These are phyloP conservation scores for Parascotia fuliginaria DNA, from an alignment of 2,888 invertebrate species.

Conservation along the genomic window DNA sequence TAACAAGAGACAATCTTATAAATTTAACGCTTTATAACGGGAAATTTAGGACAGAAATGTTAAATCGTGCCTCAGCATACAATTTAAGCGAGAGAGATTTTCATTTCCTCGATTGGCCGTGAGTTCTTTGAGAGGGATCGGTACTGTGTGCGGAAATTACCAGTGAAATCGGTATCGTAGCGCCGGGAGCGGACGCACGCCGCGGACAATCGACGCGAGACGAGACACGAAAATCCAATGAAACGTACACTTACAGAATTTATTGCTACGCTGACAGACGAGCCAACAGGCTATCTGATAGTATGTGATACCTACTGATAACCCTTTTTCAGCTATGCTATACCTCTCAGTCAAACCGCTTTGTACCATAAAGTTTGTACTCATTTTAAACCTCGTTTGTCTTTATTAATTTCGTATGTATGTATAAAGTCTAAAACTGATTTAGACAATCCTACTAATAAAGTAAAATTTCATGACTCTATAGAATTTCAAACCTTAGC, in stretches of 20 bases:
- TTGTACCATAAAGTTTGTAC: too few species aligned
- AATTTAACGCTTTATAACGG: conserved; percentile 17
- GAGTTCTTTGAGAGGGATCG: conserved; percentile 59
- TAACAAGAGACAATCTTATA: background rate
- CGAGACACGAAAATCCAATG: conserved; percentile 41
- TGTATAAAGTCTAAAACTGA: too few species aligned
- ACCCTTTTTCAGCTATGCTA: too few species aligned
- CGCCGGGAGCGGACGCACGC: conserved; percentile 53
- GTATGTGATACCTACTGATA: background rate
- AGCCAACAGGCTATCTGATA: background rate
- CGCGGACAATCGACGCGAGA: conserved; percentile 51
- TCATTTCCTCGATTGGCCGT: conserved; percentile 67
- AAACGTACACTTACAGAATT: conserved; percentile 17
- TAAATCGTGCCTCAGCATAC: conserved; percentile 57
- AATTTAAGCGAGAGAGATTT: conserved; percentile 73
- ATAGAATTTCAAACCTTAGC: too few species aligned
- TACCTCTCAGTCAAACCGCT: too few species aligned
- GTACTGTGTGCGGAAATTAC: conserved; percentile 72
- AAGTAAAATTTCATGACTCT: too few species aligned
- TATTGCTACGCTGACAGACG: too few species aligned
- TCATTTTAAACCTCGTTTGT: too few species aligned
- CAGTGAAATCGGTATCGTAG: conserved; percentile 65
- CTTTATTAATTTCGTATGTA: too few species aligned
- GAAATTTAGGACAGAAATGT: conserved; percentile 43
- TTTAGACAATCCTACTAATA: too few species aligned